Evolutionary conservation across 2,797 vertebrate genomes (phyloP), one percentile per base, ranked within the genome.

Genomic region (Sebastes goodei): DNA sequence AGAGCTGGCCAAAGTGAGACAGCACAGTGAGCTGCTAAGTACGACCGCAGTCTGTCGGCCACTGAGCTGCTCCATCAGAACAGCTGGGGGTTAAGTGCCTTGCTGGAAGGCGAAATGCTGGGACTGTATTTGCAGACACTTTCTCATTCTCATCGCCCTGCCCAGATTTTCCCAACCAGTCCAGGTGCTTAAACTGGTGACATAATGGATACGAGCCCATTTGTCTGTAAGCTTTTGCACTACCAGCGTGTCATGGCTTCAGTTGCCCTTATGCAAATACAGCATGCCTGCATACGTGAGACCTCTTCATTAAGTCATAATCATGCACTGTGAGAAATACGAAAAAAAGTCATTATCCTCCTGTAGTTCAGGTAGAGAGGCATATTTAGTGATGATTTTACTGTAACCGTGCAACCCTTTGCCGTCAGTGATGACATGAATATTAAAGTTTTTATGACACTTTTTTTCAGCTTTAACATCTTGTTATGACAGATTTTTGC

Each of bases 31-130:
- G 67, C 62, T 52, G 77, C 57, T 71, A 63, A 81, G 49, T 53
- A 59, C 32, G n/a, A n/a, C 53, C 62, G 30, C 62, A 73, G 74
- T 73, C 56, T 75, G 63, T 74, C 12, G 32, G 73, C 62, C 72
- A 61, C 62, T 65, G 78, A 85, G 74, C 76, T 77, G 77, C 72
- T 74, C 73, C 35, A 68, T 82, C 83, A 82, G 81, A 86, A 76
- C 80, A 64, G 80, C 72, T 83, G 82, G 78, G 67, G 86, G 81
- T 86, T 86, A 84, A 89, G 85, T 85, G 74, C 74, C 81, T 82
- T 42, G 66, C 82, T 74, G 72, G 73, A 81, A 86, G 78, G 74
- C 15, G 6, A 82, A 86, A 79, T 80, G 60, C 86, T 78, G 70
- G 72, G 71, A 70, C 55, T 70, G 68, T 74, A 60, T 73, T 71